A percentile compares a stretch with the other conserved stretches of the same genome.
Evolutionary conservation across 1,140 invertebrate genomes (phyloP).

Genomic region (Contarinia nasturtii): DNA sequence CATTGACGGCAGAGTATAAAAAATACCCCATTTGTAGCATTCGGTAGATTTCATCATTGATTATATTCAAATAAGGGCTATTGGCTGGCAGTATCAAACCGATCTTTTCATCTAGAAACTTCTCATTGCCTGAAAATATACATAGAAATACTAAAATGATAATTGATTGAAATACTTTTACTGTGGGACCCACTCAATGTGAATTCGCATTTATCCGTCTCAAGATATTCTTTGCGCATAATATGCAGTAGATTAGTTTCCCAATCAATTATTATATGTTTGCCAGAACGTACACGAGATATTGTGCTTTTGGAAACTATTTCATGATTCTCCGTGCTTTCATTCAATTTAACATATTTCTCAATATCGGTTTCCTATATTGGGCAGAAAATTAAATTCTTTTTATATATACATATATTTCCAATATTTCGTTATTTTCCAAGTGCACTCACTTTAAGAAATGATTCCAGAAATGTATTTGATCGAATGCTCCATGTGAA

Average conservation of each 20-base stretch:
- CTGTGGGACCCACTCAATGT: slow-evolving; percentile 31
- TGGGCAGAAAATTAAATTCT: no score
- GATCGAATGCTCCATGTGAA: slow-evolving; percentile 56
- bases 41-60: slow-evolving; percentile 44
- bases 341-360: background rate
- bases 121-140: slow-evolving; percentile 42
- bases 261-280: slow-evolving; percentile 66
- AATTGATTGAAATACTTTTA: background rate
- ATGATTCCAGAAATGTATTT: slow-evolving; percentile 51
- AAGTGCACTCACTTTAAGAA: slow-evolving; percentile 29
- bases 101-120: slow-evolving; percentile 62
- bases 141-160: slow-evolving; percentile 1
- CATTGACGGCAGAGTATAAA: no score
- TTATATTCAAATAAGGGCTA: slow-evolving; percentile 49
- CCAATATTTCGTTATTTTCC: background rate
- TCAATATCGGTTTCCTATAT: slow-evolving; percentile 1
- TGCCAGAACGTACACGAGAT: slow-evolving; percentile 33
- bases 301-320: slow-evolving; percentile 15
- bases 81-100: slow-evolving; percentile 48
- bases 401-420: no score
- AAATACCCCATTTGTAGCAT: slow-evolving; percentile 71
- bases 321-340: background rate
- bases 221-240: slow-evolving; percentile 40
- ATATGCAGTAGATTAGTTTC: slow-evolving; percentile 46
- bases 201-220: slow-evolving; percentile 46